Evolutionary conservation across 2,113 vertebrate species (phyloP).

Genomic region (Sylvia atricapilla): DNA sequence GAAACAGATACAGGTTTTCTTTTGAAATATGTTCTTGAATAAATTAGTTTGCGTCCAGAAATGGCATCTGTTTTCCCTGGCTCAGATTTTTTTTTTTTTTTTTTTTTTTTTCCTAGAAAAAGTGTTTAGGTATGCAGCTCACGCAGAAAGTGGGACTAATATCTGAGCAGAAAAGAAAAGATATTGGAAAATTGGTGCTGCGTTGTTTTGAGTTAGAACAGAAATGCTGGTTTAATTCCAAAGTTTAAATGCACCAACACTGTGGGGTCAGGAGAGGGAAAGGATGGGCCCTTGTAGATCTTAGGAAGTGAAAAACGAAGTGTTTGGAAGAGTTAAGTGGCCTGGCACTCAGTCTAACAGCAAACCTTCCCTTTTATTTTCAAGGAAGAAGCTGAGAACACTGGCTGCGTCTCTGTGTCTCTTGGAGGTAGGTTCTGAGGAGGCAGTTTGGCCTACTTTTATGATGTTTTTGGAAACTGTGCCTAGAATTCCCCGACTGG

Average conservation of each 20-base stretch:
- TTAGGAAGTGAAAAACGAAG: not conserved
- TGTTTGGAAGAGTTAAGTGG: not conserved
- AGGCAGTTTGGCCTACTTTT: not conserved
- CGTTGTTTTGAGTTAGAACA: not conserved
- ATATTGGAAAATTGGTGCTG: not conserved
- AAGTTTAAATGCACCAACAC: not conserved
- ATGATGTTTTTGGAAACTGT: not conserved
- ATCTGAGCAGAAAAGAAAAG: not conserved
- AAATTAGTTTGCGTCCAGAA: conserved; percentile 53
- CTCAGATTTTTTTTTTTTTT: not conserved
- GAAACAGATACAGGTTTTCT: conserved; percentile 2
- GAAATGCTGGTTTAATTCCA: not conserved
- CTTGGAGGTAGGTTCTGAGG: conserved; percentile 3
- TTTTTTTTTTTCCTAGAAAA: not conserved
- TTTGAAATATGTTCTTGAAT: conserved; percentile 36
- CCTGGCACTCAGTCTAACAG: not conserved
- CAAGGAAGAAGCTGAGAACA: not conserved
- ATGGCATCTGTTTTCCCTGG: conserved; percentile 58
- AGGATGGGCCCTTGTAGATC: fast-evolving
- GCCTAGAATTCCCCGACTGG: not conserved
- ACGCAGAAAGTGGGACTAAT: not conserved
- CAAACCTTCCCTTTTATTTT: not conserved
- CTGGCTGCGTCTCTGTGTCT: not conserved
- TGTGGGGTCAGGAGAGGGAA: not conserved
- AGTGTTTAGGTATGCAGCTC: conserved; percentile 21